A percentile compares a stretch with the other conserved stretches of the same genome.
Conservation (phyloP, 2,113 vertebrate genomes). For the Bungarus multicinctus region DNA sequence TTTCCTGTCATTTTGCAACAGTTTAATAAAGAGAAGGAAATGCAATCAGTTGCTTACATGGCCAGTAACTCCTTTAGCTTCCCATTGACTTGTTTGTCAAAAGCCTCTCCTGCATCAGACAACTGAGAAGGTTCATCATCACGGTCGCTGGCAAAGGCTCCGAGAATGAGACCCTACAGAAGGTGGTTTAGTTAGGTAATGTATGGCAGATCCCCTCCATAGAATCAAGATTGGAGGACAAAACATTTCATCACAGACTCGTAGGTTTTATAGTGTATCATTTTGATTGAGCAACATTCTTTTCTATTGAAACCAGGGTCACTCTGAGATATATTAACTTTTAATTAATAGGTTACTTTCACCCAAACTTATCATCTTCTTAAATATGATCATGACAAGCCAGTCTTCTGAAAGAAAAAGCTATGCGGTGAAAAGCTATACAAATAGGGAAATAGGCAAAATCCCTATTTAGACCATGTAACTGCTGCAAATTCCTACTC, state of each 20-base stretch:
- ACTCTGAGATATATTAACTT: background rate
- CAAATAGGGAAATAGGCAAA: background rate
- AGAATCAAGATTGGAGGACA: too few species aligned
- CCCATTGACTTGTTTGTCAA: conserved; percentile 80
- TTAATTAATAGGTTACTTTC: background rate
- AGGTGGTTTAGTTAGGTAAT: accelerated
- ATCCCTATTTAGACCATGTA: background rate
- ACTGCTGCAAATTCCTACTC: background rate
- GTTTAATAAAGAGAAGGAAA: background rate
- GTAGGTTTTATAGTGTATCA: background rate
- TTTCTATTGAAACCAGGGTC: background rate
- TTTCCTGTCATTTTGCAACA: background rate
- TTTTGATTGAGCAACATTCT: background rate
- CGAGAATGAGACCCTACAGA: conserved; percentile 87
- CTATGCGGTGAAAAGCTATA: background rate
- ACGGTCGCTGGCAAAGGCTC: conserved; percentile 81
- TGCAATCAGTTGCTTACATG: conserved; percentile 71
- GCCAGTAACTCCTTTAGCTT: conserved; percentile 82
- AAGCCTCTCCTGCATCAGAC: conserved; percentile 79
- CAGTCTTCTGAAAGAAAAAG: background rate
- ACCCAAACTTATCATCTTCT: background rate
- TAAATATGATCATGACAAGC: background rate
- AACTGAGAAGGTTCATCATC: conserved; percentile 69
- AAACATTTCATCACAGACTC: background rate
- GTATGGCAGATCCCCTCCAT: background rate